Evolutionary conservation across 2,797 vertebrate genomes (phyloP).

Genomic region (Sylvia borin): DNA sequence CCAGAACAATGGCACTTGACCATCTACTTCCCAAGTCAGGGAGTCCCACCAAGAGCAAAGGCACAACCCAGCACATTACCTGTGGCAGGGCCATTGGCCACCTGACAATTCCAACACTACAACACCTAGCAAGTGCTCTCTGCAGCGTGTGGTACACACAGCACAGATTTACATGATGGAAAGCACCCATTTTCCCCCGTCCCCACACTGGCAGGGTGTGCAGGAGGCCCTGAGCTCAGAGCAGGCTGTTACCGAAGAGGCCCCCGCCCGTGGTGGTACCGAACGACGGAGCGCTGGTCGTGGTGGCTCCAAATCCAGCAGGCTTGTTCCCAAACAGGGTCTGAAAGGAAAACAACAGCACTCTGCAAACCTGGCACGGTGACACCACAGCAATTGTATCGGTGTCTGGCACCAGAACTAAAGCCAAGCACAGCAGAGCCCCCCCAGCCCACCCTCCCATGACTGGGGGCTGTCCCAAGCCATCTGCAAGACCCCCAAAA

Average conservation of each 20-base stretch:
- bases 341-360: conserved; percentile 60
- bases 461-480: not conserved
- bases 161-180: conserved; percentile 20
- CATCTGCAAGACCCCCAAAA: not conserved
- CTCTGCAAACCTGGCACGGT: not conserved
- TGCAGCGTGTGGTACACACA: conserved; percentile 40
- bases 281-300: conserved; percentile 92
- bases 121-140: not conserved
- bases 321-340: conserved; percentile 93
- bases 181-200: not conserved
- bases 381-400: fast-evolving
- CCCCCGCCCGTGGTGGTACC: conserved; percentile 86
- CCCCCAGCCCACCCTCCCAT: not conserved
- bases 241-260: conserved; percentile 88
- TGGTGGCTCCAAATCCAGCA: conserved; percentile 90
- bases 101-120: conserved; percentile 8
- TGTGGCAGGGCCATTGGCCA: not conserved
- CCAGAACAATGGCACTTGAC: too few species aligned
- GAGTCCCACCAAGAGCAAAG: not conserved
- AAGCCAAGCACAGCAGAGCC: not conserved
- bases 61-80: not conserved
- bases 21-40: not conserved
- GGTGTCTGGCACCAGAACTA: not conserved
- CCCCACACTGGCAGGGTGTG: conserved; percentile 83
- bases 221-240: conserved; percentile 80